These are phyloP conservation scores for Melanophora roralis DNA, from an alignment of 2,888 invertebrate genomes.

Conservation along the genomic window DNA sequence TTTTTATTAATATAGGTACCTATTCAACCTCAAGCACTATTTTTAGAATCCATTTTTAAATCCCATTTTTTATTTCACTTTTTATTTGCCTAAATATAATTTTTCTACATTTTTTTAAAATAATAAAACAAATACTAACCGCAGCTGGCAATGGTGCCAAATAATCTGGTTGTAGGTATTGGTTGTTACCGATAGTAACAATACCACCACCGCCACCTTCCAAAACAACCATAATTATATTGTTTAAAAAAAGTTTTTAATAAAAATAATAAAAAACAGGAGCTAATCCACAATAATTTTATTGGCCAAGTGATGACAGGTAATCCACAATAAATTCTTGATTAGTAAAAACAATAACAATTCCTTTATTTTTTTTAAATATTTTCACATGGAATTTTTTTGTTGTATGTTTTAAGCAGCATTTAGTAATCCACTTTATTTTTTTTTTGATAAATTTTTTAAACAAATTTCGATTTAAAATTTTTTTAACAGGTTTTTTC, in stretches of 20 bases:
- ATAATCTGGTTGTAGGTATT: conserved; percentile 97
- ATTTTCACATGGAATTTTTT: conserved; percentile 1
- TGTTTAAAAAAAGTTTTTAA: conserved; percentile 12
- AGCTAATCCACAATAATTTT: conserved; percentile 64
- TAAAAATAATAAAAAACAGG: conserved; percentile 26
- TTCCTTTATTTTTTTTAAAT: not conserved
- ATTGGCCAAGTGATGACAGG: conserved; percentile 14
- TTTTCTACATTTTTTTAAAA: too few relatives aligned
- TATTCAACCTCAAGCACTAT: too few relatives aligned
- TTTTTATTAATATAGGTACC: too few relatives aligned
- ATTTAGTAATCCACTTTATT: conserved; percentile 19
- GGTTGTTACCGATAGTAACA: conserved; percentile 92
- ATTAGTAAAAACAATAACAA: not conserved
- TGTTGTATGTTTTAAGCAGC: conserved; percentile 13
- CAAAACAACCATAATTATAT: conserved; percentile 87
- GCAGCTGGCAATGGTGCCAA: conserved; percentile 94
- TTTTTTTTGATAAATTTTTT: not conserved
- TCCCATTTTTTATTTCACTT: too few relatives aligned
- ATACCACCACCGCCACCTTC: conserved; percentile 93
- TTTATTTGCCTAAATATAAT: too few relatives aligned
- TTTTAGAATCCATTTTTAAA: too few relatives aligned
- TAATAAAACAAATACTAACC: conserved; percentile 82
- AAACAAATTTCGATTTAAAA: not conserved
- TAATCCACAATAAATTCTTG: conserved; percentile 62
- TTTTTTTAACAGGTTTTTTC: not conserved